Base-by-base conservation (phyloP, 2,797 vertebrate species). In the Adrianichthys oophorus region DNA sequence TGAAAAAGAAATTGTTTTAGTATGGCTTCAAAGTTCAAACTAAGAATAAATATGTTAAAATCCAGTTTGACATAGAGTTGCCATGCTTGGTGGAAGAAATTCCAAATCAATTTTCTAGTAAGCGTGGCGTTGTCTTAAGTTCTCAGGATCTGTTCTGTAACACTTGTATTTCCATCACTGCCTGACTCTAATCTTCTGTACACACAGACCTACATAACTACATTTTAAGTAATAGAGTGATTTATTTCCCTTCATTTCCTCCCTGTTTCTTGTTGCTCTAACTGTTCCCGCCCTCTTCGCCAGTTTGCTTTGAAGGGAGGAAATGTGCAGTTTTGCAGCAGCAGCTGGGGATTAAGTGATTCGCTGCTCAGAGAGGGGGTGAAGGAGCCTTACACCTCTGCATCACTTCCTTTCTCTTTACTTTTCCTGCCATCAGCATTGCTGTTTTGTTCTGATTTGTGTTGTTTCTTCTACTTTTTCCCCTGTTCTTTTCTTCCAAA, bases 261-360 rank as follows among this genome's bases (percentile, higher is more conserved):
- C 73, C 65, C 40, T 45, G 72, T 77, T 80, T 65, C 74, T 76
- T 66, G 44, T 42, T 37, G 19, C 52, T 76, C 46, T 64, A 60
- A 23, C 60, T 68, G 60, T 49, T 72, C 70, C 78, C 78, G 48
- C 76, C 76, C 62, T 56, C 61, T 60, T 68, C 49, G 72, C 59
- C 21, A 17, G 46, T 56, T 76, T 5, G 17, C 89, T 92, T 92
- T 92, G 90, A 91, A 85, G 85, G 79, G 84, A 91, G 90, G 90
- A 92, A 92, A 86, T 87, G 56, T 87, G 87, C 85, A 80, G 49
- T 42, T 78, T 90, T 83, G 62, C 70, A 72, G 72, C 62, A 56
- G 72, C 56, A 65, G 32, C 54, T 18, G 61, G 74, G 57, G 78
- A 83, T 80, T 64, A 73, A 79, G 71, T 77, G 82, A 85, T 86